phyloP scores from a whole-genome alignment of 1,140 invertebrate species.

The Drosophila takahashii region DNA sequence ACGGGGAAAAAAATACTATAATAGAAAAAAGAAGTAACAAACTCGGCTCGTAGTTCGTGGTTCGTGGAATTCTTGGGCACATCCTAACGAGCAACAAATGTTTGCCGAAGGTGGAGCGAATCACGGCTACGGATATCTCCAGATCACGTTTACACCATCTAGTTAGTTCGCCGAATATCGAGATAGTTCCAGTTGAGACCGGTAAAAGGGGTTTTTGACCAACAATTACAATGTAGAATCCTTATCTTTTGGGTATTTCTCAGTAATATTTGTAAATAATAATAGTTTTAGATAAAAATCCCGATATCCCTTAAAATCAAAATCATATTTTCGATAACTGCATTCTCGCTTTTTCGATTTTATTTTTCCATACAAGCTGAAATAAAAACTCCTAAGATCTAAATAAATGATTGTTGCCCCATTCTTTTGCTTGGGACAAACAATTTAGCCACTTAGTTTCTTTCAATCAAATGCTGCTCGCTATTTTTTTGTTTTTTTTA shows the following conservation, averaged over 20 bases:
- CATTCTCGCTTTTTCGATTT: too few relatives aligned
- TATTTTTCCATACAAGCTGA: too few relatives aligned
- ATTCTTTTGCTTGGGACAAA: not conserved
- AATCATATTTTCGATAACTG: too few relatives aligned
- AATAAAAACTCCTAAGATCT: too few relatives aligned
- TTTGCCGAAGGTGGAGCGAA: conserved; percentile 22
- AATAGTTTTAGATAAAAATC: too few relatives aligned
- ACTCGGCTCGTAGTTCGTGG: not conserved
- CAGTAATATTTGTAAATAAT: too few relatives aligned
- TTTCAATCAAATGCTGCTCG: conserved; percentile 11
- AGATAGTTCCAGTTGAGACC: not conserved
- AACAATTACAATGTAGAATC: too few relatives aligned
- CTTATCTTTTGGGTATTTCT: too few relatives aligned
- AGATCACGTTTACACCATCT: not conserved
- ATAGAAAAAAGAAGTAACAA: not conserved
- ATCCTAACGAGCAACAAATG: conserved; percentile 51
- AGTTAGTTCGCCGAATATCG: not conserved
- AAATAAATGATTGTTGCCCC: too few relatives aligned
- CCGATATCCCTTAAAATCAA: too few relatives aligned
- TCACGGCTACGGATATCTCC: not conserved
- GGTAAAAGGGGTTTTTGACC: too few relatives aligned
- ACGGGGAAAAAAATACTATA: not conserved
- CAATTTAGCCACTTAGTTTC: conserved; percentile 7
- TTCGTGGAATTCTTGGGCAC: conserved; percentile 9
- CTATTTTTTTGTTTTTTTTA: not conserved